phyloP scores from a whole-genome alignment of 2,113 vertebrate genomes.

The Taxidea taxus region DNA sequence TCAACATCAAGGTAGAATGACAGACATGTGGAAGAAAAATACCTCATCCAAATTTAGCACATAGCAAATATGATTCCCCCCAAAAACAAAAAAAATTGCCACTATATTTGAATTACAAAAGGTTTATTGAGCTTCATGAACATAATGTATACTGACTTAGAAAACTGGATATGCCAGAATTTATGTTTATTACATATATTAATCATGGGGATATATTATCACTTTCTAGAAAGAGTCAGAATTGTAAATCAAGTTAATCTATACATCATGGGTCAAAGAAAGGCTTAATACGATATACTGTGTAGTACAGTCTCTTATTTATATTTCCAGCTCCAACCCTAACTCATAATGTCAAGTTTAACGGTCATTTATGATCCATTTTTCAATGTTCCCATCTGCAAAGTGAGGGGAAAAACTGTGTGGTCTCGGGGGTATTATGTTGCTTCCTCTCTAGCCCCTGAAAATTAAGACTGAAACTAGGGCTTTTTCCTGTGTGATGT shows the following conservation, averaged over 20 bases:
- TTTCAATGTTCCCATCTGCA: slow-evolving; percentile 47
- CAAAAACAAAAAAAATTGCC: not conserved
- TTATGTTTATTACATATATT: slow-evolving; percentile 1
- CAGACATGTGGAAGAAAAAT: not conserved
- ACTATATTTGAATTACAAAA: slow-evolving; percentile 35
- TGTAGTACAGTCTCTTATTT: not conserved
- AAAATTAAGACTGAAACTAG: slow-evolving; percentile 8
- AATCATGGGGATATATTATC: not conserved
- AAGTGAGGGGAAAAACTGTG: not conserved
- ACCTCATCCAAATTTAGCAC: not conserved
- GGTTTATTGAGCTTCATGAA: not conserved
- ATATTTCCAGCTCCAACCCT: not conserved
- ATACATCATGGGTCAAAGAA: not conserved
- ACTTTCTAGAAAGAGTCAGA: slow-evolving; percentile 32
- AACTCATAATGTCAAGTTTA: not conserved
- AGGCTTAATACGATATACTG: not conserved
- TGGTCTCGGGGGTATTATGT: not conserved
- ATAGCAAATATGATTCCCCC: not conserved
- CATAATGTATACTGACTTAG: not conserved
- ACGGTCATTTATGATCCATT: not conserved
- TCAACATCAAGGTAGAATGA: slow-evolving; percentile 24
- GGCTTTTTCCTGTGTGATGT: not conserved
- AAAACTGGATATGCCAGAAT: slow-evolving; percentile 6
- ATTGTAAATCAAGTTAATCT: slow-evolving; percentile 32
- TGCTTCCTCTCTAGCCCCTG: slow-evolving; percentile 32